Evolutionary conservation across 2,113 vertebrate species (phyloP).

Genomic region (Phyllostomus discolor): DNA sequence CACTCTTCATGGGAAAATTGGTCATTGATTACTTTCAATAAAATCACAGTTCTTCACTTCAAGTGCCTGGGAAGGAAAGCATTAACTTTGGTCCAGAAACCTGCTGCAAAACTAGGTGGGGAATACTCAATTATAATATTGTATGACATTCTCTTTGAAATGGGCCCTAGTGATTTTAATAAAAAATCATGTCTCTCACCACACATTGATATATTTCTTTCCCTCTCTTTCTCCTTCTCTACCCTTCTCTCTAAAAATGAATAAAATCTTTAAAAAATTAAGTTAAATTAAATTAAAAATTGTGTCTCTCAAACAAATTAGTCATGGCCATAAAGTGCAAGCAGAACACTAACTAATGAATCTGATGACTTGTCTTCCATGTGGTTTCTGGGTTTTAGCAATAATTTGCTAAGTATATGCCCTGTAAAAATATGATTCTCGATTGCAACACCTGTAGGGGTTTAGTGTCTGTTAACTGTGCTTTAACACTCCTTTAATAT

Average conservation of each 20-base stretch:
- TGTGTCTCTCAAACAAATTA: constrained; percentile 30
- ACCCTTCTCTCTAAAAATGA: no score
- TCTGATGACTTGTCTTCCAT: background rate
- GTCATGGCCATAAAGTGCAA: background rate
- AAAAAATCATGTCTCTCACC: background rate
- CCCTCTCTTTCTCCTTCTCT: no score
- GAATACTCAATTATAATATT: constrained; percentile 12
- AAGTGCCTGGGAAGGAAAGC: constrained; percentile 27
- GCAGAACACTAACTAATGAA: background rate
- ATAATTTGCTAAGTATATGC: constrained; percentile 14
- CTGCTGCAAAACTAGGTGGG: background rate
- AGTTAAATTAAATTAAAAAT: background rate
- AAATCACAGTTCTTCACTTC: background rate
- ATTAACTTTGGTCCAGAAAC: constrained; percentile 34
- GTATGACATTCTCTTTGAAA: constrained; percentile 8
- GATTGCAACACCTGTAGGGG: background rate
- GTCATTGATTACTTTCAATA: constrained; percentile 40
- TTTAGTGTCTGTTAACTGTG: background rate
- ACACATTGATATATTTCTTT: no score
- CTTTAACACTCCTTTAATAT: constrained; percentile 3
- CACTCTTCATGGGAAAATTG: background rate
- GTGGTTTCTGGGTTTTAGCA: background rate
- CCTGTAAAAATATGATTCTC: background rate
- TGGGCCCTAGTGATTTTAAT: constrained; percentile 16
- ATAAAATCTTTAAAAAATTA: no score